Evolutionary conservation across 2,113 vertebrate species (phyloP).

Genomic region (Turnix velox): DNA sequence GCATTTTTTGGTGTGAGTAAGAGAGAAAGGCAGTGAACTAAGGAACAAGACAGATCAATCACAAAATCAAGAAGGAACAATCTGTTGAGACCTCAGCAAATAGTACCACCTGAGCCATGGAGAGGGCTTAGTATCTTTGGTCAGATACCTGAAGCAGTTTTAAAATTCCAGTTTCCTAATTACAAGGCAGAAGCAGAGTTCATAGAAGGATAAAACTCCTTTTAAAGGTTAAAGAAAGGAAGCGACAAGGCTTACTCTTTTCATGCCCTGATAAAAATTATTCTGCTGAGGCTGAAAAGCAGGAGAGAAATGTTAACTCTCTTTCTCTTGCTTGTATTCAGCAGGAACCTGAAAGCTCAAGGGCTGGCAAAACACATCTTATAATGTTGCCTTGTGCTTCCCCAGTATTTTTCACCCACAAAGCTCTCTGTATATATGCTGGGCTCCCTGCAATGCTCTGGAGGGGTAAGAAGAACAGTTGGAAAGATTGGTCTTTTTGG

Average conservation of each 20-base stretch:
- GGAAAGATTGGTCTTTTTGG: not conserved
- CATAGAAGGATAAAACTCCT: not conserved
- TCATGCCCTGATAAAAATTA: not conserved
- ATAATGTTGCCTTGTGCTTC: not conserved
- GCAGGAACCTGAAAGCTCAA: not conserved
- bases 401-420: not conserved
- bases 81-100: not conserved
- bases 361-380: not conserved
- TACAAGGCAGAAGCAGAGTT: not conserved
- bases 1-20: not conserved
- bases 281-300: not conserved
- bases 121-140: not conserved
- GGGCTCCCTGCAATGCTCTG: not conserved
- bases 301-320: not conserved
- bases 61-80: not conserved
- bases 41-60: not conserved
- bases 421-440: fast-evolving
- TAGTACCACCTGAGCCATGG: not conserved
- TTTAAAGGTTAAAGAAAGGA: conserved; percentile 21
- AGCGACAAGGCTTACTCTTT: not conserved
- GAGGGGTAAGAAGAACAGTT: not conserved
- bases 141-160: not conserved
- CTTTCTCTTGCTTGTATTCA: not conserved
- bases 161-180: not conserved
- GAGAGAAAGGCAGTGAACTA: not conserved